Evolutionary conservation across 2,888 invertebrate genomes (phyloP), one percentile per base, ranked within the genome.

Genomic region (Baronia brevicornis): DNA sequence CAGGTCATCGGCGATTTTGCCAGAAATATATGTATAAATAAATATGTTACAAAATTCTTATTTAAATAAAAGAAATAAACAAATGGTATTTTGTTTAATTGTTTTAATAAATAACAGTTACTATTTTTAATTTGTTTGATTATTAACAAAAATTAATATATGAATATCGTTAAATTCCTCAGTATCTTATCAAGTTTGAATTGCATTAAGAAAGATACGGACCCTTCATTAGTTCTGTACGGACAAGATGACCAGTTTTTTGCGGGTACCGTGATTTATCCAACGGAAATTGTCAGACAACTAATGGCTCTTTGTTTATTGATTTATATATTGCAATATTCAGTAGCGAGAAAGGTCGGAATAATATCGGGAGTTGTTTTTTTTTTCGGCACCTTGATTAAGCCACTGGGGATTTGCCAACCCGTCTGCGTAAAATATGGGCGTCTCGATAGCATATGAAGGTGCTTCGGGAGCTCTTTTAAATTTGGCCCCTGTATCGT

Each of bases 221-320:
- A 37, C 44, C 46, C 63, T 70, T 77, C 73, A 63, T 75, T 75
- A 77, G 54, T 52, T 42, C 48, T 43, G 56, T 58, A 55, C 57
- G 59, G 33, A 43, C 48, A 50, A 54, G 61, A 60, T 50, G 42
- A 49, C 60, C 60, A 54, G 60, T 69, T 79, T 79, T 75, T 75
- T 70, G 54, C 53, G 43, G 42, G 39, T 39, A 20, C 46, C 65
- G 80, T 80, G 80, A 80, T 80, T 80, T 79, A 80, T 75, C 74
- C 78, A 72, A 63, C 77, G 79, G 79, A 82, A 78, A 80, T 74
- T 74, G 80, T 75, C 68, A 69, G 80, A 74, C 78, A 78, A 69
- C 75, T 77, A 78, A 80, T 79, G 79, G 72, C 49, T 79, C 78
- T 79, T 79, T 80, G 80, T 80, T 75, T 78, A 80, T 80, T 79